Conservation (phyloP, 2,113 vertebrate genomes). For the Ibidorhyncha struthersii region DNA sequence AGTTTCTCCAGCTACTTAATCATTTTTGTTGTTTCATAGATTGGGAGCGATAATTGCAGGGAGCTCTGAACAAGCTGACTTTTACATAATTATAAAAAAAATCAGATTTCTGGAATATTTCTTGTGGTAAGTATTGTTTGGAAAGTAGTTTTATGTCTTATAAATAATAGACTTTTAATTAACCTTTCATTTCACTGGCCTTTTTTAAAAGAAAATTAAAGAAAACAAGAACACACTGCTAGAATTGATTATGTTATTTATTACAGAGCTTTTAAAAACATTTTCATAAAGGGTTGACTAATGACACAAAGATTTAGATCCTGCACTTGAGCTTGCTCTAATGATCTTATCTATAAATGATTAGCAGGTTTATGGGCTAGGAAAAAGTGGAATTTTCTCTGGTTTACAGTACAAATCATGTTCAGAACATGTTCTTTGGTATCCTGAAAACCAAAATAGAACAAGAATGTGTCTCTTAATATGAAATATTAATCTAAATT, state of each 20-base stretch:
- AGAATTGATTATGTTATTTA: constrained; percentile 24
- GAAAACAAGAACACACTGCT: background rate
- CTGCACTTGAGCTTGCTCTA: background rate
- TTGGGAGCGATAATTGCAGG: background rate
- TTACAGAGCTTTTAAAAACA: background rate
- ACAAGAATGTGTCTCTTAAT: constrained; percentile 29
- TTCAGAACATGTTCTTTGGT: constrained; percentile 7
- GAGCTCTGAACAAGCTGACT: background rate
- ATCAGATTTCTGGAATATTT: constrained; percentile 12
- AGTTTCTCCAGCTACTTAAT: background rate
- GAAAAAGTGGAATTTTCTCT: constrained; percentile 40
- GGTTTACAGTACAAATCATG: constrained; percentile 29
- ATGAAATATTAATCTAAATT: constrained; percentile 24
- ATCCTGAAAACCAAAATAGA: constrained; percentile 21
- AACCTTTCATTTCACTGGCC: background rate
- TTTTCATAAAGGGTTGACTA: background rate
- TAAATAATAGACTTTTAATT: constrained; percentile 6
- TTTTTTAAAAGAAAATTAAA: background rate
- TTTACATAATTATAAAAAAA: background rate
- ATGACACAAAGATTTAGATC: constrained; percentile 36
- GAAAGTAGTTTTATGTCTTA: constrained; percentile 30
- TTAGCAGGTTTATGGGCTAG: constrained; percentile 32
- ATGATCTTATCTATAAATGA: constrained; percentile 50
- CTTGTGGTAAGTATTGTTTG: background rate
- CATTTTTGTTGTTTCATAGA: background rate